phyloP scores from a whole-genome alignment of 2,113 vertebrate species.

The Chaenocephalus aceratus region DNA sequence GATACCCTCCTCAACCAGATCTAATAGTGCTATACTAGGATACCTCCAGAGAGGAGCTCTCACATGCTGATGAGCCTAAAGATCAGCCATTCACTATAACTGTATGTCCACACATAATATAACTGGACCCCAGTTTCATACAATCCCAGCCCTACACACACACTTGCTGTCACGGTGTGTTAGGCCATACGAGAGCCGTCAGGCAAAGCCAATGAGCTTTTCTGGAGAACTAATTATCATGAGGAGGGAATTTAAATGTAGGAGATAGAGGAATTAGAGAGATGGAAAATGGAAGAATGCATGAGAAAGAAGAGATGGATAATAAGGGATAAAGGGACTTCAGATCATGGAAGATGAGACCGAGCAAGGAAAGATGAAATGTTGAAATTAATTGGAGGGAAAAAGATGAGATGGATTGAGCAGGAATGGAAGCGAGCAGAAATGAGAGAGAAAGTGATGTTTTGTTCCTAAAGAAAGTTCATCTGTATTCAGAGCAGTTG shows the following conservation, averaged over 20 bases:
- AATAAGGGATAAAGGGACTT: slow-evolving; percentile 1
- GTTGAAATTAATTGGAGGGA: slow-evolving; percentile 2
- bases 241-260: slow-evolving; percentile 37
- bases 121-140: slow-evolving; percentile 33
- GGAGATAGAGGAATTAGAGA: slow-evolving; percentile 34
- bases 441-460: not conserved
- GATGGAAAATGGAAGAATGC: slow-evolving; percentile 4
- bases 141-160: slow-evolving; percentile 11
- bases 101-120: slow-evolving; percentile 32
- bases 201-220: slow-evolving; percentile 52
- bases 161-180: slow-evolving; percentile 39
- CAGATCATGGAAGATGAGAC: slow-evolving; percentile 10
- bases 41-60: slow-evolving; percentile 42
- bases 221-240: slow-evolving; percentile 70
- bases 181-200: slow-evolving; percentile 51
- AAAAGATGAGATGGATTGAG: slow-evolving; percentile 10
- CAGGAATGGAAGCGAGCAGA: not conserved
- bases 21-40: slow-evolving; percentile 9
- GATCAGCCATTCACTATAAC: slow-evolving; percentile 50
- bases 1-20: slow-evolving; percentile 7
- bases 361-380: slow-evolving; percentile 19
- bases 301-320: slow-evolving; percentile 6
- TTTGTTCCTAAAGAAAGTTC: slow-evolving; percentile 4
- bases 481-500: not conserved
- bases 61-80: slow-evolving; percentile 72